These are phyloP conservation scores for Tyrannus savana DNA, from an alignment of 2,113 vertebrate genomes.

Conservation along the genomic window DNA sequence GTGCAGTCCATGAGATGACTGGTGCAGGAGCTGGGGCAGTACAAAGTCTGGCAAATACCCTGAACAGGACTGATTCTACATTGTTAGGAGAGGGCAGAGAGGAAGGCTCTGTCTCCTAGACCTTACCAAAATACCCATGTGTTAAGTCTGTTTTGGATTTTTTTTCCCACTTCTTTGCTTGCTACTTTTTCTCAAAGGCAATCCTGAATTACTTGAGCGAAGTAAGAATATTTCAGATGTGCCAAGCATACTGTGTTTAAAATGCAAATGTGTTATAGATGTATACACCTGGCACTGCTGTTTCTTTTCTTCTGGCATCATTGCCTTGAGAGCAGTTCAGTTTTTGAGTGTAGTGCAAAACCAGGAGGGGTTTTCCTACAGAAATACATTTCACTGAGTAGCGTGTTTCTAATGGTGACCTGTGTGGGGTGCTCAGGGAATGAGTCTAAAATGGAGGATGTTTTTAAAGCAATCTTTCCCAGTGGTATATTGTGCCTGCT, in stretches of 20 bases:
- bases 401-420: neutral
- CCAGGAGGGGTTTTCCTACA: neutral
- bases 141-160: neutral
- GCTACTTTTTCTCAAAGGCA: neutral
- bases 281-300: neutral
- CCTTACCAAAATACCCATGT: neutral
- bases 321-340: neutral
- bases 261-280: slow-evolving; percentile 15
- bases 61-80: neutral
- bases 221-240: slow-evolving; percentile 9
- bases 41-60: neutral
- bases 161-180: neutral
- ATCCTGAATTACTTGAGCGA: neutral
- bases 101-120: neutral
- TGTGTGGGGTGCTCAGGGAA: neutral
- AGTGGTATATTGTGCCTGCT: neutral
- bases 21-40: neutral
- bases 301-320: slow-evolving; percentile 19
- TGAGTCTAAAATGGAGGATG: neutral
- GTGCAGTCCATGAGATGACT: neutral
- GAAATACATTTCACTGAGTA: neutral
- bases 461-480: neutral
- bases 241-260: slow-evolving; percentile 20
- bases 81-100: neutral
- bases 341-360: neutral